Conservation (phyloP, 2,888 invertebrate species). For the Sarcophaga caerulescens region DNA sequence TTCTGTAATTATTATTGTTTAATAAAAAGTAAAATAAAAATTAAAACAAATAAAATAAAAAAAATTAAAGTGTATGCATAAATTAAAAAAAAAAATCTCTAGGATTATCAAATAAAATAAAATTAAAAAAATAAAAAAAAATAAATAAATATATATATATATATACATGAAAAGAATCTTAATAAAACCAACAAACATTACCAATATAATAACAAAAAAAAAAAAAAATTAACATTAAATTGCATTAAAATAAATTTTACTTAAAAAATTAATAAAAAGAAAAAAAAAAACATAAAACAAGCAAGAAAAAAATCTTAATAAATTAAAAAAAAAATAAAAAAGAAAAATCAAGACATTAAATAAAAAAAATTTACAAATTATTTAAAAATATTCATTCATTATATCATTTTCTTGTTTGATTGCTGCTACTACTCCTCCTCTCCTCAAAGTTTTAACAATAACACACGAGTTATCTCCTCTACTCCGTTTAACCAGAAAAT, state of each 20-base stretch:
- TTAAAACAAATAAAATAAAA: slow-evolving; percentile 19
- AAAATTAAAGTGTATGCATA: slow-evolving; percentile 62
- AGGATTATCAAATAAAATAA: slow-evolving; percentile 67
- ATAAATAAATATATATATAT: neutral
- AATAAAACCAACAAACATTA: slow-evolving; percentile 50
- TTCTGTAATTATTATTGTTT: slow-evolving; percentile 62
- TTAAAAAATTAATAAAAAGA: slow-evolving; percentile 57
- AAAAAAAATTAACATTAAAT: slow-evolving; percentile 51
- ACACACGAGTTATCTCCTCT: no score
- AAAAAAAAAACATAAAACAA: slow-evolving; percentile 59
- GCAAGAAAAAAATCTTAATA: slow-evolving; percentile 38
- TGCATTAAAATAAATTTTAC: slow-evolving; percentile 69
- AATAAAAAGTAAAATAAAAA: slow-evolving; percentile 36
- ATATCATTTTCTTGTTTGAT: no score
- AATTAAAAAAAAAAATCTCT: slow-evolving; percentile 58
- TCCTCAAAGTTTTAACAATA: no score
- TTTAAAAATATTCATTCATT: slow-evolving; percentile 56
- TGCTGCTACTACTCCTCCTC: no score
- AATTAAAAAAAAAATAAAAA: slow-evolving; percentile 21
- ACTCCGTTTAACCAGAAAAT: no score
- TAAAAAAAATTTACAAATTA: slow-evolving; percentile 68
- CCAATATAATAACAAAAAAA: slow-evolving; percentile 52
- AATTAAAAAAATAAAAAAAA: slow-evolving; percentile 55
- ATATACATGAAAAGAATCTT: neutral
- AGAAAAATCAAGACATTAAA: slow-evolving; percentile 63